phyloP scores from a whole-genome alignment of 2,113 vertebrate genomes.

The Ploceus nigricollis region DNA sequence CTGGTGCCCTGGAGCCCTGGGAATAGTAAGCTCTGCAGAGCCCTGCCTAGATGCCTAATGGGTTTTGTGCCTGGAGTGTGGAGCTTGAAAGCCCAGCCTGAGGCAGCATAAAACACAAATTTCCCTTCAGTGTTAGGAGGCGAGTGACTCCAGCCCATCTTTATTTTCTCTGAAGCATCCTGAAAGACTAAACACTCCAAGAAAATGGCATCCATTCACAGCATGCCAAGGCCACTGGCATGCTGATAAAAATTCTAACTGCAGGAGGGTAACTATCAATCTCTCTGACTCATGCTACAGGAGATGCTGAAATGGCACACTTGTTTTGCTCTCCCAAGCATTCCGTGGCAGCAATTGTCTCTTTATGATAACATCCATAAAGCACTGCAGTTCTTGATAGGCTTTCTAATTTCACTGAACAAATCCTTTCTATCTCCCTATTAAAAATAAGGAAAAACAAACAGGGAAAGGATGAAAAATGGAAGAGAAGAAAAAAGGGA shows the following conservation, averaged over 20 bases:
- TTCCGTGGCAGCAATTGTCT: background rate
- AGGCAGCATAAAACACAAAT: background rate
- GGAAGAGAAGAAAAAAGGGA: background rate
- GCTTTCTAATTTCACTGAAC: background rate
- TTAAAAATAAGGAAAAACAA: background rate
- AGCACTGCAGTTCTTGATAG: background rate
- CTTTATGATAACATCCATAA: background rate
- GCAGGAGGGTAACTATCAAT: conserved; percentile 45
- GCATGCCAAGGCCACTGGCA: background rate
- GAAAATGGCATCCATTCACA: conserved; percentile 39
- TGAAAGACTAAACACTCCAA: conserved; percentile 9
- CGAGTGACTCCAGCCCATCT: background rate
- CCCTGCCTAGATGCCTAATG: background rate
- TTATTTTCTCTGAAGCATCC: conserved; percentile 17
- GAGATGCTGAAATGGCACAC: conserved; percentile 56
- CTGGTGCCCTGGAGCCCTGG: accelerated
- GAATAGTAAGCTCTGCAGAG: background rate
- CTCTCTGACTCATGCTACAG: conserved; percentile 33
- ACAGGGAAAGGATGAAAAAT: background rate
- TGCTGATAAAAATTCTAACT: conserved; percentile 54
- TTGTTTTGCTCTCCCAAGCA: conserved; percentile 5
- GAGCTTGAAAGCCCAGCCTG: background rate
- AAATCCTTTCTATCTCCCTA: background rate
- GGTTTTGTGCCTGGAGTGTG: background rate
- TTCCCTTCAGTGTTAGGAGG: background rate